phyloP scores from a whole-genome alignment of 2,888 invertebrate genomes.

The Dicyrtoma fusca region DNA sequence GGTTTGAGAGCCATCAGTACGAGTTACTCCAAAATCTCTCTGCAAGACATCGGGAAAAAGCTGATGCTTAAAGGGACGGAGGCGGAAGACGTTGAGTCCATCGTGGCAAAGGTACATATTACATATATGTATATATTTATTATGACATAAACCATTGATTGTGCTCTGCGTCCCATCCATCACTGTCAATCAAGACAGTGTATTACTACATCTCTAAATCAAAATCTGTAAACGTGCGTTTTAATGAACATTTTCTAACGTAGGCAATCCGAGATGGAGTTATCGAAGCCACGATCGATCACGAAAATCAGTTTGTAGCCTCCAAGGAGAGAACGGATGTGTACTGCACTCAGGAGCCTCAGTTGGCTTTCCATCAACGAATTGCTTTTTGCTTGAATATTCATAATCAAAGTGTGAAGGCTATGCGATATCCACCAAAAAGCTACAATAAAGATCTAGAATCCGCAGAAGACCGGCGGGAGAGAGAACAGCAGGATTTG shows the following conservation, averaged over 20 bases:
- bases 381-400: slow-evolving; percentile 97
- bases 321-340: slow-evolving; percentile 97
- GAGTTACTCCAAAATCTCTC: slow-evolving; percentile 94
- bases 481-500: slow-evolving; percentile 95
- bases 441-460: slow-evolving; percentile 98
- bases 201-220: too few species aligned
- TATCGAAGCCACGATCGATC: slow-evolving; percentile 95
- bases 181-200: too few species aligned
- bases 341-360: slow-evolving; percentile 95
- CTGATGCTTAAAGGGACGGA: slow-evolving; percentile 91
- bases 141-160: too few species aligned
- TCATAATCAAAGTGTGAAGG: slow-evolving; percentile 98
- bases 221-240: too few species aligned
- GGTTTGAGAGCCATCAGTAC: slow-evolving; percentile 94
- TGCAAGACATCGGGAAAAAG: slow-evolving; percentile 92
- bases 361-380: slow-evolving; percentile 93
- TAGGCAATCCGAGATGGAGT: slow-evolving; percentile 93
- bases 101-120: slow-evolving; percentile 79
- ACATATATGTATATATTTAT: background rate
- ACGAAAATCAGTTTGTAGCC: slow-evolving; percentile 93
- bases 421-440: slow-evolving; percentile 99
- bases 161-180: too few species aligned
- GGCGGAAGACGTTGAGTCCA: slow-evolving; percentile 97
- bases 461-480: slow-evolving; percentile 93
- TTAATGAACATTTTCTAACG: slow-evolving; percentile 31